Evolutionary conservation across 2,797 vertebrate genomes (phyloP), one percentile per base, ranked within the genome.

Genomic region (Danio aesculapii): DNA sequence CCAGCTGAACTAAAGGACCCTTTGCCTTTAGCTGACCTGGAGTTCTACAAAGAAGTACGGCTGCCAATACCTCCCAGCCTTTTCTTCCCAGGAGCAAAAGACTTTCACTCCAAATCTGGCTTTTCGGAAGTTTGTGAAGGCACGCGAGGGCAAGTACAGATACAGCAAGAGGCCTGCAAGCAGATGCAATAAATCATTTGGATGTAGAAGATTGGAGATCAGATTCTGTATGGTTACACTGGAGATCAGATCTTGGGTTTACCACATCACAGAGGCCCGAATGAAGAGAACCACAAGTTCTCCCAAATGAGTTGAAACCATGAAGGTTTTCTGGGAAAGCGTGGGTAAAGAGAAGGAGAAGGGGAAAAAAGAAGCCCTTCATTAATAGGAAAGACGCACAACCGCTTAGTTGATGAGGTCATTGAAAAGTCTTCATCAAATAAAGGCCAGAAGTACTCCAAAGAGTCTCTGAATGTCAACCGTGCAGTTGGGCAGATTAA

Each of bases 321-420:
- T 84, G 83, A 85, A 86, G 89, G 88, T 84, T 88, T 92, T 92
- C 88, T 89, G 88, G 90, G 88, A 92, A 92, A 83, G 84, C 72
- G 43, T 43, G 57, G 39, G 46, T 43, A 50, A 47, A 79, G 41
- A 12, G 13, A 14, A 47, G 49, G 47, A 43, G 19, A 11, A 11
- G 62, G 47, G 66, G 9, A 0, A 11, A 70, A 89, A 68, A 81
- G 63, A 82, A 57, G 17, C 30, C 83, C 68, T 77, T 81, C 88
- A 85, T 50, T 82, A 86, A 86, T 84, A 84, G 83, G 83, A 87
- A 88, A 86, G 88, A 88, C 83, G 85, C 87, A 82, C 87, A 84
- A 83, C 84, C 49, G 85, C 43, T 77, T 87, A 90, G 86, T 79
- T 88, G 88, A 90, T 91, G 88, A 92, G 88, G 88, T 91, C 91